phyloP scores from a whole-genome alignment of 2,888 invertebrate genomes.

The Pardosa pseudoannulata region DNA sequence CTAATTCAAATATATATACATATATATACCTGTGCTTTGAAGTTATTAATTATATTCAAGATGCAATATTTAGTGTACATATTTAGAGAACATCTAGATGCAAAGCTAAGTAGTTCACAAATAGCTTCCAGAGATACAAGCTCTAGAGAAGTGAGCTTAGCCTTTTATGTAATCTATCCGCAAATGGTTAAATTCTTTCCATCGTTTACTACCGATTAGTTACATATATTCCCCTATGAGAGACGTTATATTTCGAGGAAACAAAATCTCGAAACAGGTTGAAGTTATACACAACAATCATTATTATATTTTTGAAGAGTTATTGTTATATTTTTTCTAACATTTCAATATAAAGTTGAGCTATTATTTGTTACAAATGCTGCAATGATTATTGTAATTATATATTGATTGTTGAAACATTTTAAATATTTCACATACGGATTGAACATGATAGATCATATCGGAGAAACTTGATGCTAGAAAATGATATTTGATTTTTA shows the following conservation, averaged over 20 bases:
- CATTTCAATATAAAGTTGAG: background rate
- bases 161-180: constrained; percentile 51
- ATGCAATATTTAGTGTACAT: constrained; percentile 67
- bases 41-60: constrained; percentile 57
- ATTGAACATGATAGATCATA: background rate
- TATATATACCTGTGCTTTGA: constrained; percentile 66
- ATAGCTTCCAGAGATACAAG: constrained; percentile 42
- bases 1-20: constrained; percentile 34
- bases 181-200: constrained; percentile 28
- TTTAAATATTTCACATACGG: background rate
- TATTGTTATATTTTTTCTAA: constrained; percentile 15
- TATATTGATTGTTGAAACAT: constrained; percentile 2
- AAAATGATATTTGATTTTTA: no score
- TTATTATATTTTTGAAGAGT: background rate
- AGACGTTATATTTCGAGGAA: background rate
- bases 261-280: background rate
- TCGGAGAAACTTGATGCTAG: no score
- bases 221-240: constrained; percentile 7
- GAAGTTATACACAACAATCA: constrained; percentile 5
- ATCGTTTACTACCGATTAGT: constrained; percentile 42
- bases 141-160: constrained; percentile 68
- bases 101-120: constrained; percentile 51
- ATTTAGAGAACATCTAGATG: constrained; percentile 50
- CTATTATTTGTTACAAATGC: constrained; percentile 4
- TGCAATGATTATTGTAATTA: background rate